Evolutionary conservation across 1,140 invertebrate species (phyloP), one percentile per base, ranked within the genome.

Genomic region (Leptinotarsa undecemlineata): DNA sequence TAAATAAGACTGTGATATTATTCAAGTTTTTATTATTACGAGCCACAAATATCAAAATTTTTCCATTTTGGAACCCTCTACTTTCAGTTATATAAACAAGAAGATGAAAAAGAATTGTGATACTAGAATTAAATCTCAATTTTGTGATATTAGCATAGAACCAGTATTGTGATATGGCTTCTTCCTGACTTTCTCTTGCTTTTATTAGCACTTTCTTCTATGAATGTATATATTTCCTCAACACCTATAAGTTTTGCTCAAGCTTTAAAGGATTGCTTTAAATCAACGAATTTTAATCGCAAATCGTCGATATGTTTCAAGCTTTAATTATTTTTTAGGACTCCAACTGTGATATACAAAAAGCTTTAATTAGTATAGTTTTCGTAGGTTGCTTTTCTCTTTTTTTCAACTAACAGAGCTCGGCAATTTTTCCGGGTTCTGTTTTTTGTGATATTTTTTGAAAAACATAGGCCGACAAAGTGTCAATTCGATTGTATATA

Each of bases 221-320:
- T 42, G 26, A 21, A 6, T 69, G 33, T 69, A 48, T 21, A 69
- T 69, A 51, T 47, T 42, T 69, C 42, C 71, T 66, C 21, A 67
- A 76, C 77, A 78, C 77, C 77, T 75, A 71, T 60, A 61, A 71
- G 63, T 81, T 82, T 84, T 84, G 83, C 83, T 84, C 83, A 84
- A 84, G 83, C 83, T 83, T 84, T 83, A 83, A 84, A 48, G 17
- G 51, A 74, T 47, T 75, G 69, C 60, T 67, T 73, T 73, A 26
- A 15, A 57, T 57, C n/a, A 17, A 17, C 51, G 51, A 57, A 57
- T 57, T 57, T 42, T 11, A 42, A 42, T 42, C 33, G n/a, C 15
- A 15, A 17, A 57, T 57, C n/a, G 15, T 57, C 51, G n/a, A 57
- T 57, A 57, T 57, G 69, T 74, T 77, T 48, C 48, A 57, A 66